These are phyloP conservation scores for Neodon shergylaensis DNA, from an alignment of 2,113 vertebrate genomes.

Conservation along the genomic window DNA sequence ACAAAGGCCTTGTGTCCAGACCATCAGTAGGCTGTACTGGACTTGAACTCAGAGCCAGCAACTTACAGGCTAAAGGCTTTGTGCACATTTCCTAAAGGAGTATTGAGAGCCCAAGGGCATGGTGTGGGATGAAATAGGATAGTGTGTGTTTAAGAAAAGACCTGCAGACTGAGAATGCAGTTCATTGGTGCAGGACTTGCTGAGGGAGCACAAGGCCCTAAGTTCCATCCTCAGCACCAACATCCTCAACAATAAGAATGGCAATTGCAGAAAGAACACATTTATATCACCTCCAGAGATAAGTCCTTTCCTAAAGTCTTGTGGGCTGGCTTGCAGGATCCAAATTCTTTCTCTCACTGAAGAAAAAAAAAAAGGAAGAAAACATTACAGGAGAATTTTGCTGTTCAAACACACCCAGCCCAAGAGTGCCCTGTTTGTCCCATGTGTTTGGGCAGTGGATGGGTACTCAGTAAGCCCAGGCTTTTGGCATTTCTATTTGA, in stretches of 20 bases:
- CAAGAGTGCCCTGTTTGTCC: conserved; percentile 29
- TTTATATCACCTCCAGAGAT: not conserved
- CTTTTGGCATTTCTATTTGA: conserved; percentile 55
- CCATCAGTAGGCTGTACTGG: not conserved
- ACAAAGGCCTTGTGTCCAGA: not conserved
- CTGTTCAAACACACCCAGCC: conserved; percentile 62
- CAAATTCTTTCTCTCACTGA: not conserved
- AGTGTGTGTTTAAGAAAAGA: not conserved
- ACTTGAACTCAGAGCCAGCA: not conserved
- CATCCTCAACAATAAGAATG: not conserved
- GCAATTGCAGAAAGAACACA: not conserved
- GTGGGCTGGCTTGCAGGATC: fast-evolving
- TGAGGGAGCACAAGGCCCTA: not conserved
- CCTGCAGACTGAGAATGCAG: not conserved
- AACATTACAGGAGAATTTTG: conserved; percentile 29
- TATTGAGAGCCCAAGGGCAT: not conserved
- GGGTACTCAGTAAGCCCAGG: conserved; percentile 67
- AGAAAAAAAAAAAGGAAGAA: not conserved
- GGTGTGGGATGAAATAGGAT: no score
- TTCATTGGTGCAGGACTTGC: not conserved
- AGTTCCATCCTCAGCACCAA: not conserved
- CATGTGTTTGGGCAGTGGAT: conserved; percentile 11
- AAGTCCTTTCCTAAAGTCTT: not conserved
- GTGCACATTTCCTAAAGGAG: not conserved
- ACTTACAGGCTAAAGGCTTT: not conserved